A percentile compares a stretch with the other conserved stretches of the same genome.
Evolutionary conservation across 1,140 invertebrate species (phyloP).

Genomic region (Melanaphis sacchari): DNA sequence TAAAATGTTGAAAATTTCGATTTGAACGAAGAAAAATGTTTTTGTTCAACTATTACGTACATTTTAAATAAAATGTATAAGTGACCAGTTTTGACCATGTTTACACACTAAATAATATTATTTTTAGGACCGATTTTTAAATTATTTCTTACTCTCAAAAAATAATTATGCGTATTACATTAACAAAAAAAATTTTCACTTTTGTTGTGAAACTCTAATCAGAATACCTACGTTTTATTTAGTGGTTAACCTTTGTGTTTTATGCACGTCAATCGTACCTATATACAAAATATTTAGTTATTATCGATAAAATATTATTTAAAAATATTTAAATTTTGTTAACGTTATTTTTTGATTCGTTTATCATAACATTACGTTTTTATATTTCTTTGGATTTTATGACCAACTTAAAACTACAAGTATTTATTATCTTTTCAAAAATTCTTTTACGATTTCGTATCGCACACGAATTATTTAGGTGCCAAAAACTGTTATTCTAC

Average conservation of each 20-base stretch:
- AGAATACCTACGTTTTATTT: not conserved
- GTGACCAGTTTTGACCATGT: not conserved
- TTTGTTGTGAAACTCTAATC: not conserved
- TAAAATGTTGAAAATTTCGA: no score
- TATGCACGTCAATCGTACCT: not conserved
- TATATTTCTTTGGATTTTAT: not conserved
- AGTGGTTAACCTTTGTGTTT: constrained; percentile 3
- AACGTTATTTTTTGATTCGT: not conserved
- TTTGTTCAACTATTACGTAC: no score
- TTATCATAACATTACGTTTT: not conserved
- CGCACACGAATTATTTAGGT: not conserved
- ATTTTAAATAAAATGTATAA: no score
- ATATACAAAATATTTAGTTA: not conserved
- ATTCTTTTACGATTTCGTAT: not conserved
- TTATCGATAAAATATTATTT: not conserved
- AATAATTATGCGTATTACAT: not conserved
- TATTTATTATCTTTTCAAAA: not conserved
- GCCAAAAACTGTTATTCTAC: not conserved
- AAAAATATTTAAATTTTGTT: not conserved
- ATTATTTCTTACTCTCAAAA: not conserved
- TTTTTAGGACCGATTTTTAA: not conserved
- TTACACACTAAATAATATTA: not conserved
- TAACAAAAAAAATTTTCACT: not conserved
- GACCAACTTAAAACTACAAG: not conserved
- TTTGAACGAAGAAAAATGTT: no score